A percentile compares a stretch with the other conserved stretches of the same genome.
These are phyloP conservation scores for Entomobrya multifasciata DNA, from an alignment of 2,888 invertebrate genomes.

Conservation along the genomic window DNA sequence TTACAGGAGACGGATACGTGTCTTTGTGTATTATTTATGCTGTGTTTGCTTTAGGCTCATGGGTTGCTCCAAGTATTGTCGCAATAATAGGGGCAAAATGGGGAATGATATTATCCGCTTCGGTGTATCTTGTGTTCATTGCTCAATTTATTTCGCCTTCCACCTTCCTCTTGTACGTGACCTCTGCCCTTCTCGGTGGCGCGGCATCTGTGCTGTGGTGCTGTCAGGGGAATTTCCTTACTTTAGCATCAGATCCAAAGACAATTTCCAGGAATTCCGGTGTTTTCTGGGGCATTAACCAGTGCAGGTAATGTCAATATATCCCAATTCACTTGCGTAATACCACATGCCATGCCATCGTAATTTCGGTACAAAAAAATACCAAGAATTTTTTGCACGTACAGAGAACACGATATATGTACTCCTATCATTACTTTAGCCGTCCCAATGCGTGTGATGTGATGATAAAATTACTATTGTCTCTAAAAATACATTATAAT, in stretches of 20 bases:
- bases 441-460: too few relatives aligned
- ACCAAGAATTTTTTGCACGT: too few relatives aligned
- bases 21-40: constrained; percentile 96
- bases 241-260: constrained; percentile 92
- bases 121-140: constrained; percentile 91
- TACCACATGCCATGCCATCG: too few relatives aligned
- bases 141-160: constrained; percentile 92
- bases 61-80: constrained; percentile 96
- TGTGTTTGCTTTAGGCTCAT: constrained; percentile 94
- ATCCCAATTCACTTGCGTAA: neutral
- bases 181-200: constrained; percentile 92
- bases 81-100: constrained; percentile 91
- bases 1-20: constrained; percentile 92
- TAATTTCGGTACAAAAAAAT: too few relatives aligned
- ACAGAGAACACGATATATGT: too few relatives aligned
- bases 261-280: constrained; percentile 97
- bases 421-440: too few relatives aligned
- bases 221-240: constrained; percentile 92
- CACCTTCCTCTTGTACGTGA: constrained; percentile 91
- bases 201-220: constrained; percentile 97
- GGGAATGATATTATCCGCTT: constrained; percentile 92
- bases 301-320: constrained; percentile 93
- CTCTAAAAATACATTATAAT: neutral
- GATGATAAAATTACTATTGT: neutral
- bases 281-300: constrained; percentile 97